These are phyloP conservation scores for Malacoctenus gilli DNA, from an alignment of 2,797 vertebrate genomes.

Conservation along the genomic window DNA sequence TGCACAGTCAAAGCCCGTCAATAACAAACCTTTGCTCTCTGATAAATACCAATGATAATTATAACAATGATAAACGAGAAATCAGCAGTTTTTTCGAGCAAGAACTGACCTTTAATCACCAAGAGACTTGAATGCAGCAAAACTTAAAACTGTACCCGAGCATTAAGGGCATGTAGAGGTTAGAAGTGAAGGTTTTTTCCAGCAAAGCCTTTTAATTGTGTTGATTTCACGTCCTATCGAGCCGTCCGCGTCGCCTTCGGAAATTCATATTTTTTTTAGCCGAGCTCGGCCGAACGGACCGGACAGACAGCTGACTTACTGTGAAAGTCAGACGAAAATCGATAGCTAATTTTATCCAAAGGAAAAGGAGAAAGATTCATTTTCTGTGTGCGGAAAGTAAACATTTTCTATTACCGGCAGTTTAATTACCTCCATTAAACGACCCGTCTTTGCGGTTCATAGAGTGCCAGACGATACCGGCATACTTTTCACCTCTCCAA, in stretches of 20 bases:
- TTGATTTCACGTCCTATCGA: constrained; percentile 20
- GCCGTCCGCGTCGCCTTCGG: neutral
- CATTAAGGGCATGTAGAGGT: no score
- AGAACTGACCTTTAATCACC: no score
- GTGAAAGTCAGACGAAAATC: constrained; percentile 14
- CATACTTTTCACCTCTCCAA: constrained; percentile 66
- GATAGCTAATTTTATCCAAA: constrained; percentile 1
- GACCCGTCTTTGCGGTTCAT: constrained; percentile 12
- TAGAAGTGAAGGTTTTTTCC: no score
- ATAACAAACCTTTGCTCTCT: no score
- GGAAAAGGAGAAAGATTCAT: constrained; percentile 1
- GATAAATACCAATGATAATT: no score
- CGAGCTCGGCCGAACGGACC: neutral
- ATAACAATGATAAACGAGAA: no score
- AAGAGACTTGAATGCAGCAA: no score
- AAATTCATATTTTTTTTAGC: constrained; percentile 19
- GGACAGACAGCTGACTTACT: neutral
- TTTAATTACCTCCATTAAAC: constrained; percentile 11
- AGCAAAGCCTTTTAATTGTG: constrained; percentile 4
- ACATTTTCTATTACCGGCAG: constrained; percentile 2
- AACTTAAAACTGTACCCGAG: no score
- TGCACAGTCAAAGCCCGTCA: no score
- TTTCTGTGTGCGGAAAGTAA: constrained; percentile 7
- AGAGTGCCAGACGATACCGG: constrained; percentile 27
- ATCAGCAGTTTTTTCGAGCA: no score